Conservation (phyloP, 2,797 vertebrate genomes). For the Pelobates cultripes region DNA sequence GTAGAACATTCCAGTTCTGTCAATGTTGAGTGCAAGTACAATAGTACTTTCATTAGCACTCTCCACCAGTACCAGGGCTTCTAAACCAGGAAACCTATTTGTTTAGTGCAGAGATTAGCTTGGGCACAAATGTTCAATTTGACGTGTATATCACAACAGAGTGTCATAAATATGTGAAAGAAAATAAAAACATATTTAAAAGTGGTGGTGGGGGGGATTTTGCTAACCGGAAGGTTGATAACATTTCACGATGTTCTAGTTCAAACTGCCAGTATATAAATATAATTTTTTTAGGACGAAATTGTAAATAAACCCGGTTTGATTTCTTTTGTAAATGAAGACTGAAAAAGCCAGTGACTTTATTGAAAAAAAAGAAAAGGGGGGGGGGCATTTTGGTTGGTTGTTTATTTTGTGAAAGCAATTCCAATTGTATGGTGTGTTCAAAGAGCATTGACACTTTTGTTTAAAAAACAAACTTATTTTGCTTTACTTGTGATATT, state of each 20-base stretch:
- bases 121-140: not conserved
- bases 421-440: not conserved
- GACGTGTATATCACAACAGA: too few relatives aligned
- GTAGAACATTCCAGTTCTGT: constrained; percentile 87
- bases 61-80: constrained; percentile 84
- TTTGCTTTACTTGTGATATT: too few relatives aligned
- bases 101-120: not conserved
- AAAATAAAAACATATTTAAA: not conserved
- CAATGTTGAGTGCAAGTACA: constrained; percentile 79
- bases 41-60: constrained; percentile 81
- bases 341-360: too few relatives aligned
- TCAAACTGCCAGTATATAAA: not conserved
- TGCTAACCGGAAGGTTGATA: not conserved
- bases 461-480: too few relatives aligned
- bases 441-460: not conserved
- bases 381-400: not conserved
- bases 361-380: not conserved
- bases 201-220: not conserved
- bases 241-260: not conserved
- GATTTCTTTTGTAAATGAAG: not conserved
- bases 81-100: constrained; percentile 63
- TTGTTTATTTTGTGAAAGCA: not conserved
- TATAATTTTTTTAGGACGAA: not conserved
- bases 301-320: not conserved
- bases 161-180: not conserved